Base-by-base conservation (phyloP, 2,888 invertebrate species). In the Amblyjoppa fuscipennis region DNA sequence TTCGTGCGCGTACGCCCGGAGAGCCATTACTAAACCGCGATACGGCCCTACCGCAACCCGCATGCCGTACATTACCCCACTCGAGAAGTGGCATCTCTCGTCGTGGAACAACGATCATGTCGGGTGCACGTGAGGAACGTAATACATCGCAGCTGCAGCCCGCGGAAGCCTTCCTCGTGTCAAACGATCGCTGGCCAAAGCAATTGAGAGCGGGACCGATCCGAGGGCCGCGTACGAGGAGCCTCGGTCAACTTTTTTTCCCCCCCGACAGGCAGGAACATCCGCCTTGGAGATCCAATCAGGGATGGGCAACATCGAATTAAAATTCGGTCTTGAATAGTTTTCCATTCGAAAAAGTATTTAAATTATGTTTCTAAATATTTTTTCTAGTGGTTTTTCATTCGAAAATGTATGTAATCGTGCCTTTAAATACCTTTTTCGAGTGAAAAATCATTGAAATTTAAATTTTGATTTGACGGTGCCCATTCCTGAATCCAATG, bases 31-130 rank as follows among this genome's bases (percentile, higher is more conserved):
- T 83, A 88, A 88, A 89, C 83, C 80, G 71, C 76, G 77, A 86
- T 74, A 82, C 77, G 89, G 89, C 90, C 90, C 91, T 90, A 90
- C 89, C 90, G 85, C 90, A 90, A 90, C 88, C 78, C 88, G 82
- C 79, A 82, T 59, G 73, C 56, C 51, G 51, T 25, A n/a, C 51
- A 45, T 31, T 64, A 64, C 20, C 41, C 70, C 13, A 49, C 78
- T 70, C 49, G 49, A 79, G 45, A 34, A 79, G 78, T 70, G 70
- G 61, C 66, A 49, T 70, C 59, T 51, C 70, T 79, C 49, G 69
- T 79, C 45, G 61, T 49, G 45, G 31, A 79, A 49, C 45, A 41
- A 41, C 41, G 41, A 41, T 41, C 25, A 45, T 11, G 56, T 7
- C 51, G 34, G 45, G 31, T 20, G 45, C 38, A 41, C 16, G 20